phyloP scores from a whole-genome alignment of 2,113 vertebrate species.

The Ceyx cyanopectus region DNA sequence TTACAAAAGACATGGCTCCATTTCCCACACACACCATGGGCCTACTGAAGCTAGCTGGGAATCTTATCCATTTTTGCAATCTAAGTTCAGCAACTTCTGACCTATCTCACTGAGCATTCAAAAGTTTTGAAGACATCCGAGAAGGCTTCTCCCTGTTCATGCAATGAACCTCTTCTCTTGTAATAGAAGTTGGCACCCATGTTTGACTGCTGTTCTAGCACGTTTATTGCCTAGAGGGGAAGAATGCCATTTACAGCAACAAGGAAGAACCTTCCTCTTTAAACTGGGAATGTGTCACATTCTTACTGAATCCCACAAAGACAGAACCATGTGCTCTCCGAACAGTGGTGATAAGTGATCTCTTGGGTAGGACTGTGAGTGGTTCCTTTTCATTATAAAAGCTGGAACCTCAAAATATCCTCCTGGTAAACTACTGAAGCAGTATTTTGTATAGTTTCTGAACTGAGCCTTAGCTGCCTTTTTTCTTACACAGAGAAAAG shows the following conservation, averaged over 20 bases:
- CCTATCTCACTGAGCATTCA: not conserved
- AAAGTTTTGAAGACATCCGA: not conserved
- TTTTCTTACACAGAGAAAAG: not conserved
- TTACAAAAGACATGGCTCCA: not conserved
- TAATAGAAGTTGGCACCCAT: not conserved
- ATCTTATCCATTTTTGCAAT: not conserved
- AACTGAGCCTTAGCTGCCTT: not conserved
- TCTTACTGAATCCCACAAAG: not conserved
- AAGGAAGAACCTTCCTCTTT: not conserved
- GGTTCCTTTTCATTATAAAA: not conserved
- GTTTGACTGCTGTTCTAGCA: not conserved
- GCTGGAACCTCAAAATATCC: not conserved
- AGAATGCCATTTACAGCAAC: not conserved
- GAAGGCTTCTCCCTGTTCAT: not conserved
- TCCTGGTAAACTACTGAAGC: not conserved
- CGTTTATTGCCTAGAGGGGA: not conserved
- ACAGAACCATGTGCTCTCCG: not conserved
- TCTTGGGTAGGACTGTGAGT: not conserved
- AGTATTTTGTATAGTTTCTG: not conserved
- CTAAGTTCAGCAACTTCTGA: not conserved
- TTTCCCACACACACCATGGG: not conserved
- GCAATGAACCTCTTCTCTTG: not conserved
- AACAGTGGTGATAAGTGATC: not conserved
- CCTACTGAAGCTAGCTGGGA: not conserved
- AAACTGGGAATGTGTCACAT: not conserved